Conservation (phyloP, 1,140 invertebrate species). For the Chrysoperla carnea region DNA sequence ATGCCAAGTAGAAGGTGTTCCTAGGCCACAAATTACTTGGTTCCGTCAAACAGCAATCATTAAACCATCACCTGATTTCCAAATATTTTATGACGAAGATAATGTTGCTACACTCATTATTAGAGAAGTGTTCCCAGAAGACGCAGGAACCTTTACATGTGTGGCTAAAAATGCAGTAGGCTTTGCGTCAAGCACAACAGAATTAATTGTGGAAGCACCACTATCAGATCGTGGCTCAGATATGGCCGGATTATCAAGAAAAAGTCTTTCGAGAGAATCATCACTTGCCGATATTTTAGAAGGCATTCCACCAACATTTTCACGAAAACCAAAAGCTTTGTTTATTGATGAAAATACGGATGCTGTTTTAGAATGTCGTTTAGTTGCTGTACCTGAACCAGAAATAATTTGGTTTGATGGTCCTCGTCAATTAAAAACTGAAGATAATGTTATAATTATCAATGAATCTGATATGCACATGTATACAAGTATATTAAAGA, state of each 20-base stretch:
- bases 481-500: slow-evolving; percentile 66
- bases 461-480: slow-evolving; percentile 79
- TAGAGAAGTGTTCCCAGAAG: slow-evolving; percentile 90
- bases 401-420: slow-evolving; percentile 73
- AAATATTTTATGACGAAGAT: slow-evolving; percentile 85
- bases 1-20: slow-evolving; percentile 75
- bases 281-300: slow-evolving; percentile 80
- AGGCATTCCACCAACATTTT: slow-evolving; percentile 86
- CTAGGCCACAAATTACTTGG: slow-evolving; percentile 85
- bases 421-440: slow-evolving; percentile 47
- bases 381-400: slow-evolving; percentile 80
- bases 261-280: slow-evolving; percentile 72
- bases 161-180: slow-evolving; percentile 91
- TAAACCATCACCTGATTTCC: slow-evolving; percentile 75
- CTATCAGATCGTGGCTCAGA: slow-evolving; percentile 79
- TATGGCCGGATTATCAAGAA: slow-evolving; percentile 51
- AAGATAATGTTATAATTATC: slow-evolving; percentile 46
- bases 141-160: slow-evolving; percentile 90
- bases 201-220: slow-evolving; percentile 71
- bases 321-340: slow-evolving; percentile 66
- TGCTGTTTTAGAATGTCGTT: slow-evolving; percentile 63
- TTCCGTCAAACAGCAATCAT: slow-evolving; percentile 85
- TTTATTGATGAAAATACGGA: slow-evolving; percentile 64
- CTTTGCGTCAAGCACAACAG: slow-evolving; percentile 80
- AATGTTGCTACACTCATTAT: slow-evolving; percentile 86